Base-by-base conservation (phyloP, 2,888 invertebrate genomes). In the Sacculina carcini region DNA sequence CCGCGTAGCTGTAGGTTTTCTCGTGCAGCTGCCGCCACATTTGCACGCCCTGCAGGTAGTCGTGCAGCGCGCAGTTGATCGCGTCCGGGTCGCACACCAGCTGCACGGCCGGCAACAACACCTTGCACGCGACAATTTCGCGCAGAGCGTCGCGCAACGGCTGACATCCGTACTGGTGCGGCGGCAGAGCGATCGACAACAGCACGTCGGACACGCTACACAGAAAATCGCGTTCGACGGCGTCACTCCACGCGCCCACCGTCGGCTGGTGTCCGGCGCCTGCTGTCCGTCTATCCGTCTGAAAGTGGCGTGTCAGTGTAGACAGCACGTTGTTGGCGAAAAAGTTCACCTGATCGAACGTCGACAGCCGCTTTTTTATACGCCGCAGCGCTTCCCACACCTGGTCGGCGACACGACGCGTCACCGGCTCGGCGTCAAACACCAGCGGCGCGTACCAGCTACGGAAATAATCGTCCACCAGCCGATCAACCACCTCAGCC, bases 81-180 rank as follows among this genome's bases (percentile, higher is more conserved):
- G 83, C 86, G 67, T 87, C 86, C 6, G 89, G 86, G 62, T 87
- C 83, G 7, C 85, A 85, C 40, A 89, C 66, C 61, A 79, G 70
- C 62, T 87, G 79, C 60, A 89, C 78, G 53, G 79, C 74, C 50
- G 84, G 83, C 63, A 80, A 79, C 53, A 89, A 69, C 55, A 83
- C 82, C 73, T 79, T 79, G 62, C 78, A 82, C 39, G 84, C 77
- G 48, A 89, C 66, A 57, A 86, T 74, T 69, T 89, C 87, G 58
- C 83, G 73, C 56, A 87, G 66, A 51, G 87, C 71, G 65, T 79
- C 78, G 60, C 82, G 78, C 1, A 79, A 72, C 21, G 83, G 81
- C 3, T 60, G 58, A 51, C 80, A 73, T 55, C 78, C 64, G 2
- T 79, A 79, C 63, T 87, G 87, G 60, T 79, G 77, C 53, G 78